phyloP scores from a whole-genome alignment of 2,888 invertebrate species.

The Phortica okadai region DNA sequence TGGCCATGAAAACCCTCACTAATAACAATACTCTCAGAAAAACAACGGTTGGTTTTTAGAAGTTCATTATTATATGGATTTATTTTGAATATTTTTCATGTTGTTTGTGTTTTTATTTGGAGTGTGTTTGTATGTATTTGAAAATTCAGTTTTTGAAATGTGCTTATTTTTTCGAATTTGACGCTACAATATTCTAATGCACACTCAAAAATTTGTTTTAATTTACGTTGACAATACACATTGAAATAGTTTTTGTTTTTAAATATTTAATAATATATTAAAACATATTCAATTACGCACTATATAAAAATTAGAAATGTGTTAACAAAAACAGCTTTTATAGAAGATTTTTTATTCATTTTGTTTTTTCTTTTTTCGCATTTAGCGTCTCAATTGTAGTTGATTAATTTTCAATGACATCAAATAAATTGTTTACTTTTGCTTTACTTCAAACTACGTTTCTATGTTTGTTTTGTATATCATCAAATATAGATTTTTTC shows the following conservation, averaged over 20 bases:
- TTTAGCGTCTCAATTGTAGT: not conserved
- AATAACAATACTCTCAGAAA: too few relatives aligned
- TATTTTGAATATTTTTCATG: conserved; percentile 33
- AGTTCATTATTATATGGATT: too few relatives aligned
- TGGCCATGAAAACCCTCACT: too few relatives aligned
- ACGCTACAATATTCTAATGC: not conserved
- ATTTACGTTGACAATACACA: conserved; percentile 40
- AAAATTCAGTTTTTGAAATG: conserved; percentile 17
- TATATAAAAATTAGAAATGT: conserved; percentile 34
- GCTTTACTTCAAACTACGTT: not conserved
- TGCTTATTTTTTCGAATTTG: conserved; percentile 39
- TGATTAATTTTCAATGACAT: not conserved
- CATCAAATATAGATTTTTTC: not conserved
- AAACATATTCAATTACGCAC: conserved; percentile 19
- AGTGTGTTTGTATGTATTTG: not conserved
- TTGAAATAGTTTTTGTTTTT: conserved; percentile 3
- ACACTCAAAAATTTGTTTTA: not conserved
- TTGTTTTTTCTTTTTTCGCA: conserved; percentile 1
- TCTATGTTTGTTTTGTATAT: not conserved
- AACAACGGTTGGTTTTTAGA: too few relatives aligned
- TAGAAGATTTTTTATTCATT: conserved; percentile 14
- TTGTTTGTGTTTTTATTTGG: conserved; percentile 24
- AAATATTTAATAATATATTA: not conserved
- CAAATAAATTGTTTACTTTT: conserved; percentile 5
- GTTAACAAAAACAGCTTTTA: conserved; percentile 34